Evolutionary conservation across 1,140 invertebrate genomes (phyloP).

Genomic region (Lepidostoma basale): DNA sequence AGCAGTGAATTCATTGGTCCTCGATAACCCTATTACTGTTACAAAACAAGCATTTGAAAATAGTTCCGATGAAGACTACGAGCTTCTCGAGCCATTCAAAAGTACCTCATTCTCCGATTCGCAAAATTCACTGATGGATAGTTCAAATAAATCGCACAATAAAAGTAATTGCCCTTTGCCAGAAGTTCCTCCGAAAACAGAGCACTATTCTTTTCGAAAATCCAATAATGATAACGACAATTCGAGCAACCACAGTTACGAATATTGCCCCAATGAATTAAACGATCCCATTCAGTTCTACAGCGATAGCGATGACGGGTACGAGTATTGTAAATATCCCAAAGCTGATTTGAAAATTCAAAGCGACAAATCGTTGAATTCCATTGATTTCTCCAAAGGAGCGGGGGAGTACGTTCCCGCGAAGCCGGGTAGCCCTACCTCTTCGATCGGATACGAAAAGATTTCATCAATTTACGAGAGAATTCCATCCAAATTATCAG

Average conservation of each 20-base stretch:
- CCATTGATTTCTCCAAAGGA: background rate
- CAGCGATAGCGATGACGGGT: conserved; percentile 58
- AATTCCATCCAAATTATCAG: conserved; percentile 52
- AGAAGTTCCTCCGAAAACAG: conserved; percentile 53
- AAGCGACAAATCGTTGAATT: background rate
- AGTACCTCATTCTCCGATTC: conserved; percentile 30
- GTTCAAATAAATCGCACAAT: conserved; percentile 48
- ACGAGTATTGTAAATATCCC: conserved; percentile 59
- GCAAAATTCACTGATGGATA: conserved; percentile 5
- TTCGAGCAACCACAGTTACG: conserved; percentile 57
- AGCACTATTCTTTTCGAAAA: conserved; percentile 55
- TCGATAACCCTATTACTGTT: conserved; percentile 52
- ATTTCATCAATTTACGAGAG: conserved; percentile 60
- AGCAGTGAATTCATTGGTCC: conserved; percentile 56
- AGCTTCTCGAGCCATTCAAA: conserved; percentile 53
- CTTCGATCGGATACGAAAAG: conserved; percentile 59
- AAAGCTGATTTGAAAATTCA: conserved; percentile 26
- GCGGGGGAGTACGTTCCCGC: conserved; percentile 48
- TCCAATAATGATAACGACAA: conserved; percentile 55
- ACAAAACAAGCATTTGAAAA: conserved; percentile 48
- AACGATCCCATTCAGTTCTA: conserved; percentile 53
- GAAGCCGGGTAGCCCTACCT: conserved; percentile 57
- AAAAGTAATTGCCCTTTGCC: conserved; percentile 60
- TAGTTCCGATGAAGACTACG: conserved; percentile 56
- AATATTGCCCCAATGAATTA: conserved; percentile 53